A percentile compares a stretch with the other conserved stretches of the same genome.
These are phyloP conservation scores for Saccostrea echinata DNA, from an alignment of 1,140 invertebrate genomes.

Conservation along the genomic window DNA sequence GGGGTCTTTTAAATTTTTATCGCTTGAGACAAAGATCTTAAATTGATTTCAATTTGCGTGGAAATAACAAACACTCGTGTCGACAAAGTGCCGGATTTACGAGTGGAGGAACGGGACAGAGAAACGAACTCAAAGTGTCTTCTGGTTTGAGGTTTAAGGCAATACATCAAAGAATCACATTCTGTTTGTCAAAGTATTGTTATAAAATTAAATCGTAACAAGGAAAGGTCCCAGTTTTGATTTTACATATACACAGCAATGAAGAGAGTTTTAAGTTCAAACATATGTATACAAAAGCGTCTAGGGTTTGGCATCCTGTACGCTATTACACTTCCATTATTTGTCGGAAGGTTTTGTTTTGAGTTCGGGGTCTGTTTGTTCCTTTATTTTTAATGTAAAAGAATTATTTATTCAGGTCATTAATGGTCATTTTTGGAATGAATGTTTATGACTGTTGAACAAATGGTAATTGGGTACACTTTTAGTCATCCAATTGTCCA, in stretches of 20 bases:
- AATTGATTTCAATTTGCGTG: conserved; percentile 35
- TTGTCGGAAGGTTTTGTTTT: not conserved
- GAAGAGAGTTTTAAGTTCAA: not conserved
- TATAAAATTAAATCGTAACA: not conserved
- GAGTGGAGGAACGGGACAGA: not conserved
- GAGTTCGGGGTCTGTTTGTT: not conserved
- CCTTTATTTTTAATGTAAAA: no score
- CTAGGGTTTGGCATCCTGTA: not conserved
- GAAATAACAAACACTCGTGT: conserved; percentile 25
- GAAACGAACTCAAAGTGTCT: not conserved
- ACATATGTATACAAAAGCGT: not conserved
- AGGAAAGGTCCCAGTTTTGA: not conserved
- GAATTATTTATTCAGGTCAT: not conserved
- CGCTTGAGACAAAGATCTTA: conserved; percentile 20
- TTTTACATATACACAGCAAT: not conserved
- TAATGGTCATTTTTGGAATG: not conserved
- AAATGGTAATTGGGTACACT: not conserved
- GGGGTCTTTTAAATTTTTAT: conserved; percentile 21
- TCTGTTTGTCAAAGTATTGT: conserved; percentile 19
- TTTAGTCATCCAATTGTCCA: not conserved
- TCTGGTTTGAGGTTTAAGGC: not conserved
- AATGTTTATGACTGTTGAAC: not conserved
- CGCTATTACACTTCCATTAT: not conserved
- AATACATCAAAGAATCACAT: not conserved
- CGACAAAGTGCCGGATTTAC: not conserved